These are phyloP conservation scores for Lucilia cuprina DNA, from an alignment of 1,140 invertebrate genomes.

Conservation along the genomic window DNA sequence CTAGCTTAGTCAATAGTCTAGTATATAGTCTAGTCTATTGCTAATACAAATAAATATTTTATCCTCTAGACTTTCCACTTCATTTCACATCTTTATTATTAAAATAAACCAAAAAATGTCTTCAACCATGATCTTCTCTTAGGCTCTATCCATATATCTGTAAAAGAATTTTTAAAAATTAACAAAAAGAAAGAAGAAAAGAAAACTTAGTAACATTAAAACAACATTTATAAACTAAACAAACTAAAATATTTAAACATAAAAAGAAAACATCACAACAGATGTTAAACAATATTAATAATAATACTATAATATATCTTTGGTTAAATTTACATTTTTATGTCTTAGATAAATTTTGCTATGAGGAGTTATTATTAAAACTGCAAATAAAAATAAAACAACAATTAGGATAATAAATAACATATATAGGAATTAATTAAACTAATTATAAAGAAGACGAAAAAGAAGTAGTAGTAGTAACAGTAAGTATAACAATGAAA, in stretches of 20 bases:
- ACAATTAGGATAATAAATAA: not conserved
- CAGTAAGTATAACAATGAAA: not conserved
- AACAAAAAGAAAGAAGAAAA: not conserved
- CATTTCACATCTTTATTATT: not conserved
- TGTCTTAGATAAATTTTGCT: not conserved
- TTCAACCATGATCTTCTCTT: not conserved
- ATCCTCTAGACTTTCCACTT: too few relatives aligned
- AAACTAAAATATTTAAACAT: not conserved
- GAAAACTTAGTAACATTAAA: not conserved
- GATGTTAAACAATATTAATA: not conserved
- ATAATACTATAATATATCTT: not conserved
- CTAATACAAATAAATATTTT: too few relatives aligned
- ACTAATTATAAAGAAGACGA: too few relatives aligned
- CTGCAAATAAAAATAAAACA: not conserved
- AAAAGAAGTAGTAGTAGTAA: too few relatives aligned
- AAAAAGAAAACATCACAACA: not conserved
- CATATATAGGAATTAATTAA: not conserved
- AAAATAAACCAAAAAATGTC: not conserved
- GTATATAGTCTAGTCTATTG: not conserved
- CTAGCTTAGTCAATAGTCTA: too few relatives aligned
- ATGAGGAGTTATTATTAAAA: not conserved
- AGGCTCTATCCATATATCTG: not conserved
- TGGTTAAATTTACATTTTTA: not conserved
- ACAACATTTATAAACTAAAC: not conserved
- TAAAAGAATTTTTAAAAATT: not conserved